Conservation (phyloP, 2,797 vertebrate species). For the Antrozous pallidus region DNA sequence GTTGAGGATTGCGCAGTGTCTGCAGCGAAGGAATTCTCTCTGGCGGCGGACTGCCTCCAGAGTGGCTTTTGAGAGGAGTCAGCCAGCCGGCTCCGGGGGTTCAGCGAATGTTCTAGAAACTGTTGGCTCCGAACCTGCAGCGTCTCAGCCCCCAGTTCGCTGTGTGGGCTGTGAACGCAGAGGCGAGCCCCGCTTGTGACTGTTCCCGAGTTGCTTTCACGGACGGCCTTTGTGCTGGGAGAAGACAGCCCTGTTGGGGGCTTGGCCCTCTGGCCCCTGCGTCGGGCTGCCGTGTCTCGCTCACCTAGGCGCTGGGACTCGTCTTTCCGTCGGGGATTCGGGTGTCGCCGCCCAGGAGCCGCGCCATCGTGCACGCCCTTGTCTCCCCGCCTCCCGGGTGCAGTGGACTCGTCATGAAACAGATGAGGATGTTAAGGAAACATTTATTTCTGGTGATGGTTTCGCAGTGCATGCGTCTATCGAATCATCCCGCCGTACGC, state of each 20-base stretch:
- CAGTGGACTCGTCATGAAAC: background rate
- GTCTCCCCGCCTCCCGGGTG: background rate
- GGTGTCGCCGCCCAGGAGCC: too few relatives aligned
- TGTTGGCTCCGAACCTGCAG: background rate
- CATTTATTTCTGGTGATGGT: conserved; percentile 6
- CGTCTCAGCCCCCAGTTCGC: background rate
- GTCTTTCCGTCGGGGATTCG: too few relatives aligned
- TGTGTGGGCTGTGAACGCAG: background rate
- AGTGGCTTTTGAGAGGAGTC: background rate
- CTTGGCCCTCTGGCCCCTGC: too few relatives aligned
- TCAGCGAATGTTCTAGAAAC: background rate
- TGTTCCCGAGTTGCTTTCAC: background rate
- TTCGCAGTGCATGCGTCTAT: too few relatives aligned
- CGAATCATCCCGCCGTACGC: background rate
- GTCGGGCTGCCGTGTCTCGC: too few relatives aligned
- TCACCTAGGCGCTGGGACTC: too few relatives aligned
- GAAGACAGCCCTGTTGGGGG: background rate
- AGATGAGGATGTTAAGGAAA: background rate
- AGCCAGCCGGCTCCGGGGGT: background rate
- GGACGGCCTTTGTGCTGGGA: background rate
- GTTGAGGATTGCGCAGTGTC: background rate
- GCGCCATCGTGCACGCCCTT: rapidly evolving
- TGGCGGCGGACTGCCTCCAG: too few relatives aligned
- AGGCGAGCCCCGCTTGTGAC: background rate
- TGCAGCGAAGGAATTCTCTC: background rate